These are phyloP conservation scores for Tanypteryx hageni DNA, from an alignment of 2,888 invertebrate genomes.

Conservation along the genomic window DNA sequence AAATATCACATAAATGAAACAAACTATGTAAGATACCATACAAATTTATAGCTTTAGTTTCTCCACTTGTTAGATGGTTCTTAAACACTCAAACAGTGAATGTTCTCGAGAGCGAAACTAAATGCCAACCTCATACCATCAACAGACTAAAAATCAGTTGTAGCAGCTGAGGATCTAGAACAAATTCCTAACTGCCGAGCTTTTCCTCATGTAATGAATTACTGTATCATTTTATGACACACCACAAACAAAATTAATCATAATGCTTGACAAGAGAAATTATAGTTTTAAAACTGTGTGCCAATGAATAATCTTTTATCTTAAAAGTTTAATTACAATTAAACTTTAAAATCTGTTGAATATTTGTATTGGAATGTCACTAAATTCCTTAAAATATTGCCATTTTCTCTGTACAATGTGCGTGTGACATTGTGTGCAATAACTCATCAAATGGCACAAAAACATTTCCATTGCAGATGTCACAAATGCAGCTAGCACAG, in stretches of 20 bases:
- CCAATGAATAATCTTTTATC: neutral
- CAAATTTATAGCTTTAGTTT: neutral
- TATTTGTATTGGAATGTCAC: constrained; percentile 48
- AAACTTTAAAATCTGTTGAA: constrained; percentile 43
- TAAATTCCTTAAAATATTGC: constrained; percentile 40
- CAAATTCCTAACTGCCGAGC: neutral
- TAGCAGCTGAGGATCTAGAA: neutral
- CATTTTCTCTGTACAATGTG: constrained; percentile 54
- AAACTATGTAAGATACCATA: neutral
- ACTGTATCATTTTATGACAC: neutral
- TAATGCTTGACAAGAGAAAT: neutral
- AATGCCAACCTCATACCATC: neutral
- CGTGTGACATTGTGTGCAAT: constrained; percentile 36
- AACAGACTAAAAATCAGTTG: neutral
- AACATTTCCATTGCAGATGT: constrained; percentile 27
- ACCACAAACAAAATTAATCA: too few relatives aligned
- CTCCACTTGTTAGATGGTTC: neutral
- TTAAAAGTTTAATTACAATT: neutral
- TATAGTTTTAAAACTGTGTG: neutral
- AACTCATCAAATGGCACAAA: constrained; percentile 48
- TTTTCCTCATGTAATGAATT: neutral
- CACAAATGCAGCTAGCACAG: constrained; percentile 40
- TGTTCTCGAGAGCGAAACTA: neutral
- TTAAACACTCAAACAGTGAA: neutral
- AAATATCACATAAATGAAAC: neutral